Evolutionary conservation across 2,797 vertebrate species (phyloP), one percentile per base, ranked within the genome.

Genomic region (Onychomys torridus): DNA sequence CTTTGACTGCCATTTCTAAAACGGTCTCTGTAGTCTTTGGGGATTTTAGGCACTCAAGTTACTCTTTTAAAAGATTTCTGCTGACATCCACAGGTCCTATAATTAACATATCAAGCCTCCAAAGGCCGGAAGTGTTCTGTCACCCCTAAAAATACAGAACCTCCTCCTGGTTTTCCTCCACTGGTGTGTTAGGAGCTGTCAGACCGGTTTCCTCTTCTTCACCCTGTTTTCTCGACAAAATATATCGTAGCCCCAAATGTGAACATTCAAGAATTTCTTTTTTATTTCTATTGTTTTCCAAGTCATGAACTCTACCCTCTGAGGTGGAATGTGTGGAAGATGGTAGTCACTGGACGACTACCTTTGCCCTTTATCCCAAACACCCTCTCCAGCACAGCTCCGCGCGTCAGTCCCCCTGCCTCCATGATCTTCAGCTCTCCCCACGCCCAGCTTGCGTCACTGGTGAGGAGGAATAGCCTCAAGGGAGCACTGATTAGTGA

Each of bases 1-100:
- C 92, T 95, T 94, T 97, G 96, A 98, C 55, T 65, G n/a, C 96
- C 97, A 55, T 98, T 98, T 98, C 98, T 96, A 97, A 98, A 98
- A 97, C 63, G 23, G 88, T 67, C 94, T 95, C 92, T 96, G 95
- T 97, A 95, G 98, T 98, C 96, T 97, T 43, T 2, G 16, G 93
- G 57, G 6, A 6, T 93, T 97, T 95, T 94, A 94, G 79, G 59
- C 88, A 91, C 79, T 97, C 94, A 81, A 96, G 27, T 97, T 97
- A 96, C 93, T 95, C 96, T 97, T 59, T 97, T 97, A 96, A 98
- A 96, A 97, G 97, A 97, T 90, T 83, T 96, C 61, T 94, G 95
- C 96, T 98, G 97, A 98, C 98, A 98, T 97, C 96, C 67, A 37
- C 83, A 93, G 93, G 94, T 97, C 91, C 98, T 98, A 95, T 95